Base-by-base conservation (phyloP, 2,797 vertebrate genomes). In the Clarias laeviceps region DNA sequence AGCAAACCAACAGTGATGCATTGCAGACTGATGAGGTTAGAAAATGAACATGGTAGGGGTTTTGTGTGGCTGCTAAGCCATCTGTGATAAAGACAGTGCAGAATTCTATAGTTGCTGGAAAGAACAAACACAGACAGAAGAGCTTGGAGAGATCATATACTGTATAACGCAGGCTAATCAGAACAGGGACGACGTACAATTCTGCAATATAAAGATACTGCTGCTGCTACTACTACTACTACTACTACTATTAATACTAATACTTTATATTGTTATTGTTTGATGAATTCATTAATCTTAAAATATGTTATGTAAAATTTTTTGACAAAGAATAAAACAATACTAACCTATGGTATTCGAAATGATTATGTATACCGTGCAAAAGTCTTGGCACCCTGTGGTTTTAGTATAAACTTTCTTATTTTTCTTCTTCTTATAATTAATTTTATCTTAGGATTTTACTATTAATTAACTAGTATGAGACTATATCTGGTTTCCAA, bases 21-120 rank as follows among this genome's bases (percentile, higher is more conserved):
- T 86, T 82, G 50, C 56, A 86, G 85, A 66, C 64, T n/a, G 72
- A 86, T 87, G 86, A 89, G 81, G 87, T 88, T 74, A 76, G 80
- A 61, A 88, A 74, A 86, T 74, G 84, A 89, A 85, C 80, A 84
- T 84, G 57, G 54, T 12, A 24, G 14, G 3, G 4, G 20, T 68
- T 76, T 34, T 50, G 11, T 32, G 66, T 54, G 27, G 37, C 27
- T 62, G 8, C 11, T 65, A 40, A 74, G 18, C 20, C 70, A 74
- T 34, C 24, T 50, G 32, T 56, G 56, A 56, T 50, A 64, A 29
- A 66, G 20, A 40, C 3, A 15, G 69, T 11, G 57, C 61, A 24
- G 15, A 22, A 83, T 24, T 69, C 37, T 59, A 32, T 34, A 14
- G 32, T 18, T 80, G 56, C 18, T 64, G 4, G 40, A 72, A 85